A percentile compares a stretch with the other conserved stretches of the same genome.
Conservation (phyloP, 2,888 invertebrate genomes). For the Drosophila multiciliata region DNA sequence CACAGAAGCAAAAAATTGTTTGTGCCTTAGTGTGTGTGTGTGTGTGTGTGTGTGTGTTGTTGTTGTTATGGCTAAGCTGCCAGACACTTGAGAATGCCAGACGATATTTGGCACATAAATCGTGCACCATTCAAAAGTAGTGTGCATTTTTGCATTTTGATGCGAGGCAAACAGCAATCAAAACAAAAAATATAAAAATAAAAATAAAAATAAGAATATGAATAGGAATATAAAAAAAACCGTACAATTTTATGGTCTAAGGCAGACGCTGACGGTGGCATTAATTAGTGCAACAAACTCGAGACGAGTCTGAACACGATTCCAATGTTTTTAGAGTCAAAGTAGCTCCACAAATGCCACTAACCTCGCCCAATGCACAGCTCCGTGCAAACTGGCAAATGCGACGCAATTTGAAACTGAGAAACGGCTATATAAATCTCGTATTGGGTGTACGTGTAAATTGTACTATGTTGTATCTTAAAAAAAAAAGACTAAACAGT, state of each 20-base stretch:
- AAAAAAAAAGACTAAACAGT: constrained; percentile 1
- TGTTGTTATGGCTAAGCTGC: constrained; percentile 16
- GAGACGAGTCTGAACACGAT: constrained; percentile 30
- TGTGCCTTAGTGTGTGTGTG: background rate
- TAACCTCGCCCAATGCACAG: constrained; percentile 69
- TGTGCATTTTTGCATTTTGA: constrained; percentile 40
- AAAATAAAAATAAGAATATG: background rate
- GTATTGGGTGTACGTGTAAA: constrained; percentile 3
- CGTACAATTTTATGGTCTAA: constrained; percentile 35
- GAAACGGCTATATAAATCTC: constrained; percentile 14
- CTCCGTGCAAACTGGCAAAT: constrained; percentile 29
- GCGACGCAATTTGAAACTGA: constrained; percentile 47
- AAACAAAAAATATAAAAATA: background rate
- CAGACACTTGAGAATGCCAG: constrained; percentile 52
- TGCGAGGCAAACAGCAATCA: constrained; percentile 18
- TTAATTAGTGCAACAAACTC: constrained; percentile 53
- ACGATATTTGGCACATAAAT: constrained; percentile 45
- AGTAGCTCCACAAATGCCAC: constrained; percentile 48
- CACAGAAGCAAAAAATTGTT: background rate
- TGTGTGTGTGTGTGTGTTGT: background rate
- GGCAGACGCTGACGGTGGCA: constrained; percentile 45
- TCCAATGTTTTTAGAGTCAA: constrained; percentile 24
- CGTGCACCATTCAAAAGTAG: constrained; percentile 32
- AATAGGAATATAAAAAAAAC: background rate
- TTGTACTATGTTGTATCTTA: background rate